Evolutionary conservation across 2,797 vertebrate species (phyloP).

Genomic region (Enteromius treurensis): DNA sequence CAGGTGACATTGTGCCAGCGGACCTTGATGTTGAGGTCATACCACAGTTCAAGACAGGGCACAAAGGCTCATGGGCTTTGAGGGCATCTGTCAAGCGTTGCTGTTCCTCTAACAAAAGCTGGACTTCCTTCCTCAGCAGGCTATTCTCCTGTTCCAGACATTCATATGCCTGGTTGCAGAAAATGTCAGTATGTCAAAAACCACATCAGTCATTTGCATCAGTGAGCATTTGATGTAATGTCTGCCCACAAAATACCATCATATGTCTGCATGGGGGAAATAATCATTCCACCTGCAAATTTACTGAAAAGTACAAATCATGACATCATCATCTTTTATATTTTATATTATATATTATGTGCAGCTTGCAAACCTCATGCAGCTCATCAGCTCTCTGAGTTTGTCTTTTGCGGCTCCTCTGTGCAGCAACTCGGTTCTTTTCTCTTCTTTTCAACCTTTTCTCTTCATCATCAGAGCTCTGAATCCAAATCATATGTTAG

Average conservation of each 20-base stretch:
- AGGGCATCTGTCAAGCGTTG: constrained; percentile 82
- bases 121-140: constrained; percentile 85
- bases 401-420: constrained; percentile 91
- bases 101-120: constrained; percentile 89
- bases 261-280: background rate
- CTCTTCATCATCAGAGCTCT: constrained; percentile 82
- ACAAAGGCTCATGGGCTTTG: constrained; percentile 85
- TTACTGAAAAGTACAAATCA: background rate
- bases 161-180: constrained; percentile 82
- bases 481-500: constrained; percentile 48
- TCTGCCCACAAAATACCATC: background rate
- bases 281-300: background rate
- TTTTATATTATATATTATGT: background rate
- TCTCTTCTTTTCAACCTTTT: constrained; percentile 86
- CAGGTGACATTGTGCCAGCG: constrained; percentile 29
- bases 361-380: constrained; percentile 81
- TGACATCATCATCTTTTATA: background rate
- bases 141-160: constrained; percentile 88
- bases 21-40: constrained; percentile 66
- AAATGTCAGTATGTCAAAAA: background rate
- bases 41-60: constrained; percentile 83
- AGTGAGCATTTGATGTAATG: background rate
- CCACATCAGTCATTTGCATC: constrained; percentile 1
- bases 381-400: constrained; percentile 90
- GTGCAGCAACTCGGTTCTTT: constrained; percentile 92